Conservation (phyloP, 2,797 vertebrate genomes). For the Dallia pectoralis region DNA sequence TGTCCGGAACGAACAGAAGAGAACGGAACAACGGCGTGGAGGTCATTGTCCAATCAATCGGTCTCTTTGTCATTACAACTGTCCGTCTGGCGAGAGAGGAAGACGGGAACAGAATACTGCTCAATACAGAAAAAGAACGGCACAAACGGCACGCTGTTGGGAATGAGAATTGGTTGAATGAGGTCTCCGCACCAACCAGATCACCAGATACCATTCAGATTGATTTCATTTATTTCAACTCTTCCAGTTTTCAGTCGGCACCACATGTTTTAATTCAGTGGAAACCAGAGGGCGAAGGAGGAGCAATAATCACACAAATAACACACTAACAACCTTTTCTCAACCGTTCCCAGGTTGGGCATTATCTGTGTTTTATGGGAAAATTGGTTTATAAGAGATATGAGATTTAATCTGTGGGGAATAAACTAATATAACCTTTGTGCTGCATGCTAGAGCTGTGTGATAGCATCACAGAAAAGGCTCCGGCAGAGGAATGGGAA, state of each 20-base stretch:
- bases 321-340: constrained; percentile 50
- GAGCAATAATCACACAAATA: constrained; percentile 40
- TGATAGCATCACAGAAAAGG: constrained; percentile 56
- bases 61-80: no score
- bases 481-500: constrained; percentile 44
- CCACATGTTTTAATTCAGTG: constrained; percentile 20
- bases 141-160: not conserved
- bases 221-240: constrained; percentile 33
- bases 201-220: not conserved
- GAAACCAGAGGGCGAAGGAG: constrained; percentile 13
- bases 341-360: constrained; percentile 41
- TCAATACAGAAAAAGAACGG: not conserved
- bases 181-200: not conserved
- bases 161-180: not conserved
- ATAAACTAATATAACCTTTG: constrained; percentile 67
- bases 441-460: constrained; percentile 44
- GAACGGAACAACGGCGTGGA: no score
- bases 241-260: not conserved
- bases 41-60: no score
- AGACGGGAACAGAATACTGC: not conserved
- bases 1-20: no score
- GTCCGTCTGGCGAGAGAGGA: no score
- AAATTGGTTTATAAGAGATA: constrained; percentile 58
- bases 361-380: constrained; percentile 57
- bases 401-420: constrained; percentile 63